A percentile compares a stretch with the other conserved stretches of the same genome.
Evolutionary conservation across 92 coral and sea anemone genomes (phyloP).

Genomic region (Epizoanthus scotinus): DNA sequence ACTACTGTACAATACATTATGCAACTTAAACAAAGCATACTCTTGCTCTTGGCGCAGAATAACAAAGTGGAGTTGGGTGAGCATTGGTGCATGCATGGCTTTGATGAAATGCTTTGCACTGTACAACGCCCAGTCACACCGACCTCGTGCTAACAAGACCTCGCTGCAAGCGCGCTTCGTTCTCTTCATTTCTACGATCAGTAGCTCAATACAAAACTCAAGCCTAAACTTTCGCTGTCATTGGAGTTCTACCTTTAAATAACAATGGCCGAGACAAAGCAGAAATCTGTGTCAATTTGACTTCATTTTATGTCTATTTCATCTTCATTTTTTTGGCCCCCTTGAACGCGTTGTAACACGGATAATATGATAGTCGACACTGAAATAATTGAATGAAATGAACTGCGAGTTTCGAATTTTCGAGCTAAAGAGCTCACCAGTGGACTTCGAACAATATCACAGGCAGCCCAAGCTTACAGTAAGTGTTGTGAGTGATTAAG

Average conservation of each 20-base stretch:
- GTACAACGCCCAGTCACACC: conserved; percentile 13
- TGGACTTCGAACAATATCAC: too few relatives aligned
- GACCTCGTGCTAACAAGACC: conserved; percentile 18
- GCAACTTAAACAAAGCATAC: conserved; percentile 19
- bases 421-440: neutral
- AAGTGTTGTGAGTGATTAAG: too few relatives aligned
- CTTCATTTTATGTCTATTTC: conserved; percentile 15
- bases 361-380: neutral
- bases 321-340: neutral
- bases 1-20: neutral
- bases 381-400: conserved; percentile 2
- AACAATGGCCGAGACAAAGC: neutral
- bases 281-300: too few relatives aligned
- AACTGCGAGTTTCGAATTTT: conserved; percentile 10
- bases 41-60: neutral
- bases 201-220: neutral
- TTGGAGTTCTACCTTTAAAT: too few relatives aligned
- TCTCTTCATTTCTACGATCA: neutral
- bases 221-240: too few relatives aligned
- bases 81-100: conserved; percentile 38
- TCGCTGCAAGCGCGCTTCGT: neutral
- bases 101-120: neutral
- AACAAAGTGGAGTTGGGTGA: conserved; percentile 11
- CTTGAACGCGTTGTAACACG: neutral
- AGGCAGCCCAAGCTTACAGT: too few relatives aligned